Evolutionary conservation across 2,888 invertebrate species (phyloP), one percentile per base, ranked within the genome.

Genomic region (Odontothrips loti): DNA sequence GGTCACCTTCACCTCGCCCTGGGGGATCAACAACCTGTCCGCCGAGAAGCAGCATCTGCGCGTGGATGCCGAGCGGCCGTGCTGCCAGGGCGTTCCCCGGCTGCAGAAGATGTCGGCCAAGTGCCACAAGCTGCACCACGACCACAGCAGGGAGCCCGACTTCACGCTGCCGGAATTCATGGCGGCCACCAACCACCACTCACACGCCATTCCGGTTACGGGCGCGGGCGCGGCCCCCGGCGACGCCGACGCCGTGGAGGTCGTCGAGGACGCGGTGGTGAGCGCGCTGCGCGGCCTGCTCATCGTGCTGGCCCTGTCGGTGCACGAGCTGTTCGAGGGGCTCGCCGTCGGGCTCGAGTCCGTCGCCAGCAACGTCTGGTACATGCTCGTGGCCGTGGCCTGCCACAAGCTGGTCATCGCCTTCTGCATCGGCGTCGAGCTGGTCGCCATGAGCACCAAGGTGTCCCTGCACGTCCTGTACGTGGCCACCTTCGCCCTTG

Each of bases 301-400:
- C 51, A 83, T 85, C n/a, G 91, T 93, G 1, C 86, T 92, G 80
- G 93, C 93, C 0, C 86, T 93, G 17, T 91, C 91, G 51, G 91
- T 92, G 82, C 93, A 93, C 85, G 92, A 92, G 1, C 89, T 92
- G 48, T 92, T 93, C 85, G 92, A 93, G 87, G 93, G 95, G 23
- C 88, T 95, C 80, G 94, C 95, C n/a, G 93, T 96, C 15, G 95
- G 95, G 0, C 87, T 95, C 82, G 94, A 95, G 86, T 88, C 90
- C 12, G 75, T 80, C 17, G 8, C 83, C 29, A 85, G 86, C 0
- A 89, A 89, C 15, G 92, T 93, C 6, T 93, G 92, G 90, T 91
- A 91, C 83, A 86, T 92, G 48, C 90, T 91, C 80, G 89, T 89
- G 0, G 92, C 92, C 0, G 91, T 92, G 34, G 90, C 91, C 10